These are phyloP conservation scores for Gopherus evgoodei DNA, from an alignment of 2,113 vertebrate species.

Conservation along the genomic window DNA sequence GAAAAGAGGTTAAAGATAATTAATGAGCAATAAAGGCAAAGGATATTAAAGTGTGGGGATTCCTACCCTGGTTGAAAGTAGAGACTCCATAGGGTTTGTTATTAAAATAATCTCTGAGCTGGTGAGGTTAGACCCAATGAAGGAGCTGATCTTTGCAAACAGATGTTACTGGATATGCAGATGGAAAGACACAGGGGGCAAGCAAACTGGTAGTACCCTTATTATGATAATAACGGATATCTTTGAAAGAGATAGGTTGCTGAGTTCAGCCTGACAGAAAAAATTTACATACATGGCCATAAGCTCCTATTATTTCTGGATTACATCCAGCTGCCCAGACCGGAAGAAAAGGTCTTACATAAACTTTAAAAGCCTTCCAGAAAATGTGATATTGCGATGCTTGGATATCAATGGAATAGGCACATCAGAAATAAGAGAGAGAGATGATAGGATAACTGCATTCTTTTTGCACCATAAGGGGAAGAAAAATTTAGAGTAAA, in stretches of 20 bases:
- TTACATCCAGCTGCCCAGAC: background rate
- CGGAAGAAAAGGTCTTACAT: background rate
- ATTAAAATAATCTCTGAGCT: conserved; percentile 14
- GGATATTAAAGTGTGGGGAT: background rate
- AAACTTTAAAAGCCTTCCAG: background rate
- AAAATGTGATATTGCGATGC: background rate
- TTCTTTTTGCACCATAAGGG: background rate
- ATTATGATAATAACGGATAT: background rate
- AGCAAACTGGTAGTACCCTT: background rate
- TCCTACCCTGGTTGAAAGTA: conserved; percentile 9
- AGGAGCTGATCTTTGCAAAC: background rate
- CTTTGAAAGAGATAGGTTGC: background rate
- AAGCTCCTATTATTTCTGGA: background rate
- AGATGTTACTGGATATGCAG: background rate
- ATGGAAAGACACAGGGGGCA: conserved; percentile 22
- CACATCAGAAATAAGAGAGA: background rate
- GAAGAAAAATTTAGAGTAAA: background rate
- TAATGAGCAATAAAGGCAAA: rapidly evolving
- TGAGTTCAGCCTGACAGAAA: background rate
- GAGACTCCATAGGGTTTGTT: background rate
- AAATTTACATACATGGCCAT: background rate
- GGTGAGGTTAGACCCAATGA: background rate
- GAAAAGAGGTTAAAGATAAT: conserved; percentile 18
- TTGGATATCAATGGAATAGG: background rate
- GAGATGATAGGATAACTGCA: background rate